Evolutionary conservation across 2,797 vertebrate genomes (phyloP), one percentile per base, ranked within the genome.

Genomic region (Premnoplex brunnescens): DNA sequence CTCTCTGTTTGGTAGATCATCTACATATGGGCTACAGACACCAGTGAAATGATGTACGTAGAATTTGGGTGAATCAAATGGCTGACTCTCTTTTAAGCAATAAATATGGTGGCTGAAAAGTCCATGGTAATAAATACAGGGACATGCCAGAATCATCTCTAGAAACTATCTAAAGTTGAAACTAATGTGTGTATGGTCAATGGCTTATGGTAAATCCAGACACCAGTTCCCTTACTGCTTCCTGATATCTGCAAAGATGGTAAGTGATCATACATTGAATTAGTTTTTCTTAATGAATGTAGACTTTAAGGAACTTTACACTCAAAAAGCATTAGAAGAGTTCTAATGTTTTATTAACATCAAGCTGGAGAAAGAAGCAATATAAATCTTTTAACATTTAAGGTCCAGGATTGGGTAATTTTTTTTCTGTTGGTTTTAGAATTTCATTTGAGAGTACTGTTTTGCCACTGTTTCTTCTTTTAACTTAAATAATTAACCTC

Each of bases 41-140:
- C 19, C 10, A 28, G n/a, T 55, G 67, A 73, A 76, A 77, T 39
- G 19, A 54, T 0, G 2, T 12, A 18, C 0, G 0, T 8, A 83
- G 43, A 75, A 43, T 49, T 32, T 54, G 28, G 19, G 7, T 62
- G 44, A 85, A 69, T 62, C 23, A 37, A 91, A 46, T 21, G 30
- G 10, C 13, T 84, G 39, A 66, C 7, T 3, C 10, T 48, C 7
- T 75, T 83, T 48, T 43, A 64, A 75, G 3, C 73, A n/a, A 27
- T 21, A 20, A 49, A 4, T 28, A 26, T 2, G 6, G 14, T 69
- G 39, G 7, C 15, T 86, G 75, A 78, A 66, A 90, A 67, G 7
- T 9, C 41, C 23, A 13, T 26, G 18, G 14, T 28, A 78, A 84
- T 58, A 84, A 77, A 71, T 44, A 41, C 10, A 69, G 10, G 18